Conservation (phyloP, 2,888 invertebrate genomes). For the Masnerella sp. region DNA sequence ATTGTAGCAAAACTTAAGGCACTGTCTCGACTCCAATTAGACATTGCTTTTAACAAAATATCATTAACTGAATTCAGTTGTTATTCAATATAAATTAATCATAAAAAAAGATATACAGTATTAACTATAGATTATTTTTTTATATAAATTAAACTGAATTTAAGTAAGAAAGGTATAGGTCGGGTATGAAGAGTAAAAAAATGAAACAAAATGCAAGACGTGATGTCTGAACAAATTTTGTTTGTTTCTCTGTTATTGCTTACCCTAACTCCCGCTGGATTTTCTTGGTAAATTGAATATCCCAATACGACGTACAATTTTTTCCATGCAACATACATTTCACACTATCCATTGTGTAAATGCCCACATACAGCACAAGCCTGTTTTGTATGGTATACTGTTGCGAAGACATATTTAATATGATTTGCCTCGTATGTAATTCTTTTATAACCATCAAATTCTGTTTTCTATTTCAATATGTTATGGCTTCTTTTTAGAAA, state of each 20-base stretch:
- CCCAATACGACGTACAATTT: constrained; percentile 72
- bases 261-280: constrained; percentile 77
- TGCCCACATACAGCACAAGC: constrained; percentile 70
- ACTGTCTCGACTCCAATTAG: constrained; percentile 73
- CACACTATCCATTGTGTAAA: constrained; percentile 53
- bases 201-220: constrained; percentile 62
- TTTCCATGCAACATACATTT: constrained; percentile 60
- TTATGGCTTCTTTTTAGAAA: constrained; percentile 13
- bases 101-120: neutral
- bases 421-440: constrained; percentile 37
- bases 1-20: too few relatives aligned
- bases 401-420: constrained; percentile 64
- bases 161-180: constrained; percentile 11
- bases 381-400: constrained; percentile 74
- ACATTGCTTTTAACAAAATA: constrained; percentile 51
- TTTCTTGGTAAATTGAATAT: constrained; percentile 78
- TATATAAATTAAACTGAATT: neutral
- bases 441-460: constrained; percentile 21
- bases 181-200: constrained; percentile 16
- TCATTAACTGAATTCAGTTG: neutral
- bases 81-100: neutral
- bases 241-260: constrained; percentile 78
- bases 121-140: neutral
- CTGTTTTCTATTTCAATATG: constrained; percentile 11
- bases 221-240: constrained; percentile 74